phyloP scores from a whole-genome alignment of 1,140 invertebrate species.

The Megalonaias nervosa region DNA sequence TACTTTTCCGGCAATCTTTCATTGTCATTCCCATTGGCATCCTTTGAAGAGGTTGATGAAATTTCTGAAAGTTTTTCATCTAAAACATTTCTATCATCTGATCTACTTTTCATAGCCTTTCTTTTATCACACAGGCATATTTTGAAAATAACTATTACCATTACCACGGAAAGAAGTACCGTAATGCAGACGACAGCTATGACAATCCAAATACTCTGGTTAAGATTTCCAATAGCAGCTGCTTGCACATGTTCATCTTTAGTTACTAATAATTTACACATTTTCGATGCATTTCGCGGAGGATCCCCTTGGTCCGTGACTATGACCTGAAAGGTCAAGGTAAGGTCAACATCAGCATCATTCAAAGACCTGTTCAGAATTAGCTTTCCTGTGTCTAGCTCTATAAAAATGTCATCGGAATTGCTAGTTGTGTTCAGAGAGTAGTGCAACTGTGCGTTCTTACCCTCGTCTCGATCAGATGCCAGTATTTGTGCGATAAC shows the following conservation, averaged over 20 bases:
- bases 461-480: slow-evolving; percentile 18
- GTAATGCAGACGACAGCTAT: slow-evolving; percentile 19
- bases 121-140: slow-evolving; percentile 27
- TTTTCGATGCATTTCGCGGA: slow-evolving; percentile 4
- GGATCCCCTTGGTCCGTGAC: slow-evolving; percentile 22
- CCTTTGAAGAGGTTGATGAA: slow-evolving; percentile 13
- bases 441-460: slow-evolving; percentile 24
- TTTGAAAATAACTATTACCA: slow-evolving; percentile 25
- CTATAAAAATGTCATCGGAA: slow-evolving; percentile 7
- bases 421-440: slow-evolving; percentile 14
- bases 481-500: slow-evolving; percentile 15
- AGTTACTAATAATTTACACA: slow-evolving; percentile 1
- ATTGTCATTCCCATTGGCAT: slow-evolving; percentile 17
- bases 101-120: background rate
- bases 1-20: background rate
- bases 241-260: background rate
- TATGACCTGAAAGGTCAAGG: slow-evolving; percentile 12
- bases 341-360: slow-evolving; percentile 17
- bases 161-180: slow-evolving; percentile 17
- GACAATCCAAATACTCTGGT: slow-evolving; percentile 27
- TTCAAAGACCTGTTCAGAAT: slow-evolving; percentile 19
- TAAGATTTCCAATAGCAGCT: background rate
- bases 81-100: background rate
- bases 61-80: too few relatives aligned
- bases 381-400: slow-evolving; percentile 18